phyloP scores from a whole-genome alignment of 2,888 invertebrate genomes.

The Callimorpha dominula region DNA sequence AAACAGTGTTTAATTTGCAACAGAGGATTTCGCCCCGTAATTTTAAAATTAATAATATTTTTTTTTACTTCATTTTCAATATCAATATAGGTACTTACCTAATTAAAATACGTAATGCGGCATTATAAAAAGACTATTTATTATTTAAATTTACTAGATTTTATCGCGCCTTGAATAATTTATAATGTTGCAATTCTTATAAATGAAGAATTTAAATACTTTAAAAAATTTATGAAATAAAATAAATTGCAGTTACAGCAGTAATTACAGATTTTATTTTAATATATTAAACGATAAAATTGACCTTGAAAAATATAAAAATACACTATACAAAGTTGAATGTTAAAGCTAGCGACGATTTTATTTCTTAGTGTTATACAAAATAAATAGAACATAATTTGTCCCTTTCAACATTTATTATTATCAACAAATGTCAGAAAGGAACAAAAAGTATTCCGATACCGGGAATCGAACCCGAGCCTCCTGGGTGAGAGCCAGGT shows the following conservation, averaged over 20 bases:
- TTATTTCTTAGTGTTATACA: neutral
- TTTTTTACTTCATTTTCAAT: neutral
- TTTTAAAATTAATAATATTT: too few species aligned
- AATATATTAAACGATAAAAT: slow-evolving; percentile 29
- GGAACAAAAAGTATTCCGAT: slow-evolving; percentile 57
- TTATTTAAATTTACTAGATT: slow-evolving; percentile 4
- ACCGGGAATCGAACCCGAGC: slow-evolving; percentile 88
- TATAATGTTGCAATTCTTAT: neutral
- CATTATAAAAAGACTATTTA: neutral
- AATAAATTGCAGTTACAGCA: too few species aligned
- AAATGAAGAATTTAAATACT: neutral
- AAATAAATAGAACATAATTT: slow-evolving; percentile 6
- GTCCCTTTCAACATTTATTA: slow-evolving; percentile 14
- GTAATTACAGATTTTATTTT: neutral
- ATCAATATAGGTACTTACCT: neutral
- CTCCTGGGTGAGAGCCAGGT: slow-evolving; percentile 91
- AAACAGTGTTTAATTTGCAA: too few species aligned
- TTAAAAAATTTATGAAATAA: neutral
- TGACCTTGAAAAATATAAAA: neutral
- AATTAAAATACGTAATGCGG: neutral
- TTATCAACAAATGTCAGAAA: neutral
- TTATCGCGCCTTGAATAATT: neutral
- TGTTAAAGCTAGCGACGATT: neutral
- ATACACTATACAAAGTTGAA: too few species aligned
- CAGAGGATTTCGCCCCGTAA: too few species aligned